Conservation (phyloP, 2,797 vertebrate species). For the Hyperoplus immaculatus region DNA sequence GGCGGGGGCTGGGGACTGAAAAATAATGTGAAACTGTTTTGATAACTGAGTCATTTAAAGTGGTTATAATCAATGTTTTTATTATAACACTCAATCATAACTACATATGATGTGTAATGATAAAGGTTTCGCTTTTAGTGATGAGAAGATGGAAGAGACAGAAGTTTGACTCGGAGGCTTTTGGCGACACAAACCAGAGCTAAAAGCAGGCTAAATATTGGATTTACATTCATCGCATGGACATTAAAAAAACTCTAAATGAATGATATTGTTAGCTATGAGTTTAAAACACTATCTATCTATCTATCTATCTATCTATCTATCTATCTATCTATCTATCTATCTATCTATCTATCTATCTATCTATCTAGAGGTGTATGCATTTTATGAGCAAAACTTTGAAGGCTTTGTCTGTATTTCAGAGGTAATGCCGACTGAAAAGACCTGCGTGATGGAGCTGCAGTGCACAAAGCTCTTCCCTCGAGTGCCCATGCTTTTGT, state of each 20-base stretch:
- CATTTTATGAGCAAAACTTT: slow-evolving; percentile 21
- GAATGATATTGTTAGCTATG: background rate
- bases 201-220: background rate
- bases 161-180: background rate
- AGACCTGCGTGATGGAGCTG: slow-evolving; percentile 80
- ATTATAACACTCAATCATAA: background rate
- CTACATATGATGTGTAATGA: background rate
- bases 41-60: background rate
- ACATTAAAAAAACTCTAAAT: background rate
- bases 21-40: background rate
- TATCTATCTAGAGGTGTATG: too few species aligned
- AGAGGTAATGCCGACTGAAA: slow-evolving; percentile 71
- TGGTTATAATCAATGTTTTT: background rate
- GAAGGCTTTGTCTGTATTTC: slow-evolving; percentile 50
- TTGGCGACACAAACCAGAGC: slow-evolving; percentile 4
- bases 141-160: background rate
- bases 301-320: too few species aligned
- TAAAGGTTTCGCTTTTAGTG: background rate
- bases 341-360: too few species aligned
- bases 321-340: too few species aligned
- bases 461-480: slow-evolving; percentile 60
- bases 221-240: background rate
- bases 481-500: slow-evolving; percentile 82
- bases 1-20: background rate
- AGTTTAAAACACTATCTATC: too few species aligned